These are phyloP conservation scores for Poicephalus meyeri DNA, from an alignment of 2,113 vertebrate genomes.

Conservation along the genomic window DNA sequence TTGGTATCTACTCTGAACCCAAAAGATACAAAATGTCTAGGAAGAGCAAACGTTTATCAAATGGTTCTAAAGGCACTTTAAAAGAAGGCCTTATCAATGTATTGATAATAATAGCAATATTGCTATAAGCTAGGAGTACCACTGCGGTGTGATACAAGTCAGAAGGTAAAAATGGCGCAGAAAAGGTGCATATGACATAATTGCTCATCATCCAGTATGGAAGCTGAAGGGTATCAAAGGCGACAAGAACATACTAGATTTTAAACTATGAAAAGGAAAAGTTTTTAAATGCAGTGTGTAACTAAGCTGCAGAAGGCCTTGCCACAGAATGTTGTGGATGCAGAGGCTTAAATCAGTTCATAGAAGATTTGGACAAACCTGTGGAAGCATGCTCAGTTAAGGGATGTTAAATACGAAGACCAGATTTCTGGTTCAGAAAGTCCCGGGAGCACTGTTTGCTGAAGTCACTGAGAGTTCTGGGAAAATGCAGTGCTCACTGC, in stretches of 20 bases:
- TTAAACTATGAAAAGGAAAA: not conserved
- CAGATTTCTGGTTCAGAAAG: not conserved
- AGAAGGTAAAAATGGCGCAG: not conserved
- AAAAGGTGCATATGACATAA: not conserved
- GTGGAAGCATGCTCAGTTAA: not conserved
- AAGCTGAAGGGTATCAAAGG: not conserved
- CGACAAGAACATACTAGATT: not conserved
- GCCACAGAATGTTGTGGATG: rapidly evolving
- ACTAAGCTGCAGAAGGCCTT: not conserved
- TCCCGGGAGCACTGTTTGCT: not conserved
- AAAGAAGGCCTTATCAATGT: not conserved
- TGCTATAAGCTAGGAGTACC: not conserved
- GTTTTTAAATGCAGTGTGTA: not conserved
- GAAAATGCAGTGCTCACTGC: not conserved
- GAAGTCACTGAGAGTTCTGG: not conserved
- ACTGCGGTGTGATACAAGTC: not conserved
- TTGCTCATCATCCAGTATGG: not conserved
- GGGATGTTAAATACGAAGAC: not conserved
- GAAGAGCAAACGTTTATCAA: not conserved
- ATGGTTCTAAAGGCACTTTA: not conserved
- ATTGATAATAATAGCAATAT: not conserved
- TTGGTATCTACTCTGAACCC: not conserved
- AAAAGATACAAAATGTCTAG: not conserved
- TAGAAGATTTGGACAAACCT: not conserved
- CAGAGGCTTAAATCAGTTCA: not conserved